Conservation (phyloP, 2,888 invertebrate species). For the Cenopis cana region DNA sequence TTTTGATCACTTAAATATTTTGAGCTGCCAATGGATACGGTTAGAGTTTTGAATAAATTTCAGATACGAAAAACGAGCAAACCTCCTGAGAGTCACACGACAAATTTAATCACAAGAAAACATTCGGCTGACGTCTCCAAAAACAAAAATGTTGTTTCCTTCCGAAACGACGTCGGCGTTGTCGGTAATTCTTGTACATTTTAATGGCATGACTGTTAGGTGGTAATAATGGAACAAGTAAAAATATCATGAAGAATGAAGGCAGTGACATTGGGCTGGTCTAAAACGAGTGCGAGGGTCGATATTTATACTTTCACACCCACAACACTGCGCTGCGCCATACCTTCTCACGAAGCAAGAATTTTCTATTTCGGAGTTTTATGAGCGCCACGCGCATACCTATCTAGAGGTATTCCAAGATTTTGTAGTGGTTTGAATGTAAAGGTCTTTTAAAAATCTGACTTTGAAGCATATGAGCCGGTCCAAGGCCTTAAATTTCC, state of each 20-base stretch:
- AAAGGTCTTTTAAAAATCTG: conserved; percentile 2
- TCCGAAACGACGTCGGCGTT: conserved; percentile 17
- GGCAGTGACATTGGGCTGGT: conserved; percentile 75
- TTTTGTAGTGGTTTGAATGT: conserved; percentile 46
- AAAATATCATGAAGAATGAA: conserved; percentile 64
- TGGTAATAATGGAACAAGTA: conserved; percentile 47
- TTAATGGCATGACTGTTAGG: conserved; percentile 3
- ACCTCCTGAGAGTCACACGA: conserved; percentile 12
- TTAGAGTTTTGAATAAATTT: conserved; percentile 8
- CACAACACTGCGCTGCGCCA: conserved; percentile 60
- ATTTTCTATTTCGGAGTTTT: conserved; percentile 71
- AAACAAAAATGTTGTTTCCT: conserved; percentile 36
- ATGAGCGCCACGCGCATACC: conserved; percentile 56
- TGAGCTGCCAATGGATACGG: no score
- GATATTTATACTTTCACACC: conserved; percentile 78
- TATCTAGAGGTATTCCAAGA: conserved; percentile 53
- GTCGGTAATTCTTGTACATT: conserved; percentile 17
- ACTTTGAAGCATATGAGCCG: background rate
- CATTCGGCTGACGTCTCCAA: background rate
- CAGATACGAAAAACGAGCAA: conserved; percentile 13
- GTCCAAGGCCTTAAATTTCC: no score
- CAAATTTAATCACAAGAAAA: conserved; percentile 32
- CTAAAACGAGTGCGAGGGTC: conserved; percentile 69
- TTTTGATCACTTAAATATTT: no score
- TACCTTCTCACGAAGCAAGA: conserved; percentile 65